Evolutionary conservation across 2,797 vertebrate species (phyloP).

Genomic region (Falco rusticolus): DNA sequence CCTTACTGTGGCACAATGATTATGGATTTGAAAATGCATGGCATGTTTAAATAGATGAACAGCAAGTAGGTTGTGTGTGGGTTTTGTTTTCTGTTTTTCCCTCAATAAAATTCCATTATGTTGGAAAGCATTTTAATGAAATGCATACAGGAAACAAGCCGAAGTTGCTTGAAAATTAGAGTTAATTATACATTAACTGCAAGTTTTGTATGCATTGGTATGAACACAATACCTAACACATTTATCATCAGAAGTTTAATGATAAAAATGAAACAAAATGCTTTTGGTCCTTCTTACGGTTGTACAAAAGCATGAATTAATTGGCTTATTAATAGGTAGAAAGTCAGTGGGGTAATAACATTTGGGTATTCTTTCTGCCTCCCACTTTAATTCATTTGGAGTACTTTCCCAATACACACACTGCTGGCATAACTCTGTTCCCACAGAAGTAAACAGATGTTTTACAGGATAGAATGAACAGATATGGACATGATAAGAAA

Average conservation of each 20-base stretch:
- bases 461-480: neutral
- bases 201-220: neutral
- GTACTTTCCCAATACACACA: neutral
- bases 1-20: neutral
- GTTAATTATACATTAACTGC: constrained; percentile 22
- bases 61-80: neutral
- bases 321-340: neutral
- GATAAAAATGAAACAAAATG: neutral
- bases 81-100: neutral
- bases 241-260: neutral
- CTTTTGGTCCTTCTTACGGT: neutral
- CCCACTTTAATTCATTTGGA: neutral
- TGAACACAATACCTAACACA: neutral
- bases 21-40: neutral
- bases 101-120: neutral
- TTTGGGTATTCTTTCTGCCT: neutral
- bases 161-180: constrained; percentile 41
- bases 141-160: constrained; percentile 11
- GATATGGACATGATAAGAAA: neutral
- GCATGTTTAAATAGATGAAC: neutral
- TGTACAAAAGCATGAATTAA: neutral
- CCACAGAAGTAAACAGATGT: neutral
- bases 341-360: neutral
- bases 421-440: neutral
- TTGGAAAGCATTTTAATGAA: constrained; percentile 48